phyloP scores from a whole-genome alignment of 2,888 invertebrate species.

The Agonopterix alstromeriana region DNA sequence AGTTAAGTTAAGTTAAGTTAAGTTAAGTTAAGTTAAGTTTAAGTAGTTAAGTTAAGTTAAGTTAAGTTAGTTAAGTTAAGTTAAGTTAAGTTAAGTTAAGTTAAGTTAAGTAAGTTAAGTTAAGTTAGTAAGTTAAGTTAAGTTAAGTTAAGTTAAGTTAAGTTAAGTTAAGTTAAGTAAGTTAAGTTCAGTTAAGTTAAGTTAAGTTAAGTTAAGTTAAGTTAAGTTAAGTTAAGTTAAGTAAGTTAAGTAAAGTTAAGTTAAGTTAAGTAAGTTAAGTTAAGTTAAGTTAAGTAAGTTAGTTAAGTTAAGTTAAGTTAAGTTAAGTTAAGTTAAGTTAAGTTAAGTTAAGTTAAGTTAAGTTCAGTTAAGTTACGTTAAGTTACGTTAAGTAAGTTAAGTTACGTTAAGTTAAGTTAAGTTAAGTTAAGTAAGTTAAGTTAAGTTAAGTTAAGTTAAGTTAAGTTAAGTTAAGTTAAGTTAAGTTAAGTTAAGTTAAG shows the following conservation, averaged over 20 bases:
- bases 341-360: constrained; percentile 15
- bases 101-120: constrained; percentile 10
- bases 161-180: constrained; percentile 12
- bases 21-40: constrained; percentile 4
- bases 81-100: constrained; percentile 4
- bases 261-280: constrained; percentile 13
- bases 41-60: constrained; percentile 7
- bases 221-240: constrained; percentile 10
- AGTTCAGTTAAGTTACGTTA: too few relatives aligned
- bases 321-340: constrained; percentile 12
- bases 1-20: constrained; percentile 2
- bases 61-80: constrained; percentile 10
- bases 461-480: constrained; percentile 9
- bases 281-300: constrained; percentile 12
- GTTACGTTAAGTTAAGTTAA: constrained; percentile 9
- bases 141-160: constrained; percentile 8
- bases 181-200: constrained; percentile 15
- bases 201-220: constrained; percentile 10
- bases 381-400: too few relatives aligned
- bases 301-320: constrained; percentile 13
- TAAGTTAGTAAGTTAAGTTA: constrained; percentile 5
- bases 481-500: constrained; percentile 9
- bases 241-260: constrained; percentile 5
- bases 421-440: constrained; percentile 16
- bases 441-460: constrained; percentile 10